Conservation (phyloP, 2,113 vertebrate species). For the Meleagris gallopavo region DNA sequence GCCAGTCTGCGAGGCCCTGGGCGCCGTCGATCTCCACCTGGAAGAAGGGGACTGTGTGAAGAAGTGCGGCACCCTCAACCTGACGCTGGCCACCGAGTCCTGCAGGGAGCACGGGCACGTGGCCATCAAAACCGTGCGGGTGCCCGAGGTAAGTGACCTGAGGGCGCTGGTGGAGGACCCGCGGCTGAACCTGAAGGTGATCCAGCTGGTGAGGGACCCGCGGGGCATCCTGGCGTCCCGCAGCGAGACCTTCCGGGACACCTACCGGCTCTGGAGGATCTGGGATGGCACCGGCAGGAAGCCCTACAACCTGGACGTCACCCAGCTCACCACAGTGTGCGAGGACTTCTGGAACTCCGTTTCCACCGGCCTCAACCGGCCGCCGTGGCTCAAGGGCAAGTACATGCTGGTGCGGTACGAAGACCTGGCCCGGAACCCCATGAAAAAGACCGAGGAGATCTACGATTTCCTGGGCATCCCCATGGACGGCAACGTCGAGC, state of each 20-base stretch:
- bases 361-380: constrained; percentile 89
- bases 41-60: constrained; percentile 95
- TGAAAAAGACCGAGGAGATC: constrained; percentile 94
- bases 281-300: constrained; percentile 94
- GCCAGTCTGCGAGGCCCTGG: constrained; percentile 87
- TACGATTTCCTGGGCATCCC: constrained; percentile 92
- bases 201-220: constrained; percentile 95
- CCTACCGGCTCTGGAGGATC: constrained; percentile 94
- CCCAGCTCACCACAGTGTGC: constrained; percentile 92
- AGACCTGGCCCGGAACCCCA: constrained; percentile 93
- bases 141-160: constrained; percentile 91
- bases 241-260: constrained; percentile 95
- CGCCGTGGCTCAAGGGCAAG: constrained; percentile 92
- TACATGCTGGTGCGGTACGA: constrained; percentile 98
- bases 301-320: constrained; percentile 92
- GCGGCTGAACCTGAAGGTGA: constrained; percentile 93
- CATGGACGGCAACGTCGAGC: constrained; percentile 89
- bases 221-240: constrained; percentile 93
- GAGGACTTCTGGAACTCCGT: constrained; percentile 95
- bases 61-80: constrained; percentile 88
- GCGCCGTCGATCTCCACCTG: constrained; percentile 79
- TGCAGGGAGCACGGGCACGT: constrained; percentile 89
- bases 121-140: constrained; percentile 94
- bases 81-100: constrained; percentile 89
- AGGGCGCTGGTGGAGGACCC: constrained; percentile 93